phyloP scores from a whole-genome alignment of 2,797 vertebrate species.

The Pseudocheirus occidentalis region DNA sequence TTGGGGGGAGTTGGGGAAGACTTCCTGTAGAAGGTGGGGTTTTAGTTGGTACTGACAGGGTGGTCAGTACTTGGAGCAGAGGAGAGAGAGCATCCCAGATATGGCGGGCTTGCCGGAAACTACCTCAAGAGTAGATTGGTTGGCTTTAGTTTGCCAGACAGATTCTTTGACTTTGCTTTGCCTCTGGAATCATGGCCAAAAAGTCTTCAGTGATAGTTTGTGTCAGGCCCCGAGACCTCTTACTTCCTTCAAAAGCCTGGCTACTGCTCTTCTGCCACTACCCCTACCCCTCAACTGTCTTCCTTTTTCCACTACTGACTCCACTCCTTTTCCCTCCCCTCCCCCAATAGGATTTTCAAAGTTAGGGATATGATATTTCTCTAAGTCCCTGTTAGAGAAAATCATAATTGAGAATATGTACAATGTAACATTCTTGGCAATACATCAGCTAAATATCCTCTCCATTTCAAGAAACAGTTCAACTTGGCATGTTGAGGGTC shows the following conservation, averaged over 20 bases:
- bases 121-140: not conserved
- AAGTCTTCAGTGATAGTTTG: not conserved
- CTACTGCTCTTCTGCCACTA: not conserved
- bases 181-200: not conserved
- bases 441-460: not conserved
- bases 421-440: slow-evolving; percentile 48
- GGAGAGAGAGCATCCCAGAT: not conserved
- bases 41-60: not conserved
- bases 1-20: not conserved
- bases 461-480: slow-evolving; percentile 35
- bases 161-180: not conserved
- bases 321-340: not conserved
- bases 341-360: not conserved
- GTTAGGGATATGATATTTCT: not conserved
- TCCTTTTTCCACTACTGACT: slow-evolving; percentile 1
- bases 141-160: not conserved
- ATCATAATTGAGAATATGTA: slow-evolving; percentile 47
- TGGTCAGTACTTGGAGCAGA: not conserved
- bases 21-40: not conserved
- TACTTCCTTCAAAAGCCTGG: not conserved
- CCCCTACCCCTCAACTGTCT: rapidly evolving
- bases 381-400: slow-evolving; percentile 49
- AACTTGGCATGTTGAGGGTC: not conserved
- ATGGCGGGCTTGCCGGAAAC: not conserved
- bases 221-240: not conserved